A percentile compares a stretch with the other conserved stretches of the same genome.
These are phyloP conservation scores for Pentalonia nigronervosa DNA, from an alignment of 1,140 invertebrate species.

Conservation along the genomic window DNA sequence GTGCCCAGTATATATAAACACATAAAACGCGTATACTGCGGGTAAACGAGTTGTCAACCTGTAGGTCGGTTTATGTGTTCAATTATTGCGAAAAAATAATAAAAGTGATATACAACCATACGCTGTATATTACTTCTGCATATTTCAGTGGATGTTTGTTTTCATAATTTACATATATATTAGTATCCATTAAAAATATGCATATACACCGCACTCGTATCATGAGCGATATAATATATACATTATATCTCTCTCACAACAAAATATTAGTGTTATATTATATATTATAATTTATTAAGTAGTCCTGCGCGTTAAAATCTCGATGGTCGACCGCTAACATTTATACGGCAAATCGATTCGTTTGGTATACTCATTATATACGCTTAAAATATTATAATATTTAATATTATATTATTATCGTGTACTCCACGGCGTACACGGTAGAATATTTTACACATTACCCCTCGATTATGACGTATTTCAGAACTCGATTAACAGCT, in stretches of 20 bases:
- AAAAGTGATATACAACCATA: neutral
- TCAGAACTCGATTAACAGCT: neutral
- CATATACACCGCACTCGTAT: neutral
- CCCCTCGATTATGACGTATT: neutral
- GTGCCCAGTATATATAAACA: neutral
- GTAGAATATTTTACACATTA: neutral
- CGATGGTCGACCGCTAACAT: neutral
- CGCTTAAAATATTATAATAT: neutral
- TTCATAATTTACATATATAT: neutral
- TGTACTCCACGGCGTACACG: neutral
- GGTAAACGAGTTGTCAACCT: neutral
- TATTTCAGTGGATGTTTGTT: neutral
- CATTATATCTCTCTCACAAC: neutral
- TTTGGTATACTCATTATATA: neutral
- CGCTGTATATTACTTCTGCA: neutral
- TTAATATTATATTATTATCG: neutral
- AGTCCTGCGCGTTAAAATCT: neutral
- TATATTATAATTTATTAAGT: neutral
- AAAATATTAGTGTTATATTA: neutral
- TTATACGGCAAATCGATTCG: neutral
- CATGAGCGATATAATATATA: neutral
- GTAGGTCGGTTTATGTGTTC: neutral
- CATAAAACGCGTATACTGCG: neutral
- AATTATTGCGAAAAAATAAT: neutral
- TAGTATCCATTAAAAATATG: neutral